phyloP scores from a whole-genome alignment of 2,113 vertebrate genomes.

The Pedionomus torquatus region DNA sequence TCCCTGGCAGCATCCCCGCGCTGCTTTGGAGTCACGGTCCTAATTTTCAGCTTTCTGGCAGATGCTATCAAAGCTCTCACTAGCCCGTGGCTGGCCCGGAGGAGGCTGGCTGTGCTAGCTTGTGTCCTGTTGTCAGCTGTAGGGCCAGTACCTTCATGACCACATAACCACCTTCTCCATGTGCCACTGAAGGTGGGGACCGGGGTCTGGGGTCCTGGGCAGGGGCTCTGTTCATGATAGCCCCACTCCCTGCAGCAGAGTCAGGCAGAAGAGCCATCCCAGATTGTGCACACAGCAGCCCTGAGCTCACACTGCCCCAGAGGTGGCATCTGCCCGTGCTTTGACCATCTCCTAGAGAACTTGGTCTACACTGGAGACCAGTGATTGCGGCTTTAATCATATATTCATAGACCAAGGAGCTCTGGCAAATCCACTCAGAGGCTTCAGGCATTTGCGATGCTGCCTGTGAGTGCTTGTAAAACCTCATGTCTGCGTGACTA shows the following conservation, averaged over 20 bases:
- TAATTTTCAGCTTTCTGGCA: background rate
- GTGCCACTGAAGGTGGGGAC: background rate
- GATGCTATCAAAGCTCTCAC: background rate
- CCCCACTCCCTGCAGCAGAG: background rate
- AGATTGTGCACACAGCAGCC: background rate
- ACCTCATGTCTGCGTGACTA: background rate
- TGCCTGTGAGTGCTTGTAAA: background rate
- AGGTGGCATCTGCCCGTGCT: background rate
- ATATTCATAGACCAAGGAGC: background rate
- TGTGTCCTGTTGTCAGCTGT: accelerated
- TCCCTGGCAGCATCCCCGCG: background rate
- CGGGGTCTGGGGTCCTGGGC: background rate
- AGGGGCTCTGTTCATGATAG: accelerated
- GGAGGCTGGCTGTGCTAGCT: background rate
- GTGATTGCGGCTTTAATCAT: background rate
- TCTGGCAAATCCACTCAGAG: background rate
- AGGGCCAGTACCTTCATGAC: background rate
- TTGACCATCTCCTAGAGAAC: background rate
- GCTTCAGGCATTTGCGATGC: accelerated
- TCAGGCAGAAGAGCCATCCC: accelerated
- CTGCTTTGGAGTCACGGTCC: background rate
- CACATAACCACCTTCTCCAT: background rate
- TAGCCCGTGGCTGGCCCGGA: background rate
- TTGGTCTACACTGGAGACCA: background rate
- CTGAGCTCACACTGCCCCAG: accelerated